These are phyloP conservation scores for Pangasius sanitwongsei DNA, from an alignment of 2,797 vertebrate genomes.

Conservation along the genomic window DNA sequence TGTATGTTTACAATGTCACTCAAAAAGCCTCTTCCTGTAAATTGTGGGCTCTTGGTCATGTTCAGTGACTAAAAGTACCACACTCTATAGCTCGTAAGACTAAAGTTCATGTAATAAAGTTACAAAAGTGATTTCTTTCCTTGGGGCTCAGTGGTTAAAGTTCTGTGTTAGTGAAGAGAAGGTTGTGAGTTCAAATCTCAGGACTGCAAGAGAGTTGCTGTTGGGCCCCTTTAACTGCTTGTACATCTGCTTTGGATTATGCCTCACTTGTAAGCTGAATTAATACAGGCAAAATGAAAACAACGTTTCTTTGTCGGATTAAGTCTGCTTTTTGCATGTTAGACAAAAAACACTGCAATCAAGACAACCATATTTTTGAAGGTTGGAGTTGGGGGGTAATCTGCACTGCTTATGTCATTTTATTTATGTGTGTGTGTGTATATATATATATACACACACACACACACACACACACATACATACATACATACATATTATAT, in stretches of 20 bases:
- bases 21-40: not conserved
- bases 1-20: not conserved
- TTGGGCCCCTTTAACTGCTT: not conserved
- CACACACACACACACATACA: too few species aligned
- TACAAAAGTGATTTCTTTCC: not conserved
- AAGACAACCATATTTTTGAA: not conserved
- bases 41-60: not conserved
- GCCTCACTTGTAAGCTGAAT: not conserved
- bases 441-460: too few species aligned
- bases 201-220: not conserved
- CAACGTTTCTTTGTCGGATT: not conserved
- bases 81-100: too few species aligned
- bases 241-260: not conserved
- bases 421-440: not conserved
- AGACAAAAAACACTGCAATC: slow-evolving; percentile 2
- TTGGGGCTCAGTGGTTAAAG: not conserved
- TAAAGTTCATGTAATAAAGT: not conserved
- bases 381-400: not conserved
- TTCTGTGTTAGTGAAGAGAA: not conserved
- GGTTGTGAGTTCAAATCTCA: not conserved
- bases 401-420: not conserved
- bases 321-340: not conserved
- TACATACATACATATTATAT: too few species aligned
- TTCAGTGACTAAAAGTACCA: not conserved
- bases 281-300: not conserved